A percentile compares a stretch with the other conserved stretches of the same genome.
Evolutionary conservation across 2,888 invertebrate genomes (phyloP).

Genomic region (Cataglyphis altisquamis): DNA sequence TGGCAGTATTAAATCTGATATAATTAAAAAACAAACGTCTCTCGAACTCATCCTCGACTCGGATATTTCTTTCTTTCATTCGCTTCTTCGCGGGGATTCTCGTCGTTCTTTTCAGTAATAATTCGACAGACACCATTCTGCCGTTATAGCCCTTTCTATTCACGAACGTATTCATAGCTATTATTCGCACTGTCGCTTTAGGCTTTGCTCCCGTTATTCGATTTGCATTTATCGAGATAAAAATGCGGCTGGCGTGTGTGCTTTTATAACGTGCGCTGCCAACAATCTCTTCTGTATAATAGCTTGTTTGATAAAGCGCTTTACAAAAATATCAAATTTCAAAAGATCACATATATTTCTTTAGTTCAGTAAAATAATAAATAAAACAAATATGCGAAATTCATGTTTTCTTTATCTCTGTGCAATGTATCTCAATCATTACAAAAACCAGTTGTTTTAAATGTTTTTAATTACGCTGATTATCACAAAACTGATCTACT

Average conservation of each 20-base stretch:
- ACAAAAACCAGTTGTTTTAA: not conserved
- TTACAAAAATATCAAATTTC: not conserved
- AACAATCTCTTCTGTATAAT: slow-evolving; percentile 12
- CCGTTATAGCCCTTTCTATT: slow-evolving; percentile 29
- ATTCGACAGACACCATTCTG: slow-evolving; percentile 24
- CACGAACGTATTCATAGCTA: slow-evolving; percentile 35
- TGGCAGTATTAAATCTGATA: slow-evolving; percentile 55
- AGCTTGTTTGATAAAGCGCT: slow-evolving; percentile 4
- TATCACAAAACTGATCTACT: not conserved
- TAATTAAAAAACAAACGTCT: slow-evolving; percentile 60
- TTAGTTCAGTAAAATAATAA: not conserved
- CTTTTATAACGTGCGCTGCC: not conserved
- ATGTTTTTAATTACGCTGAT: not conserved
- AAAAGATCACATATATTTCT: not conserved
- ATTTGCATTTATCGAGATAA: slow-evolving; percentile 6
- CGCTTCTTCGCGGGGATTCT: not conserved
- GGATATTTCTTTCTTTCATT: slow-evolving; percentile 55
- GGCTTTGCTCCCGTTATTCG: slow-evolving; percentile 2
- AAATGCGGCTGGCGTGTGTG: not conserved
- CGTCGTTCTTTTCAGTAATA: slow-evolving; percentile 41
- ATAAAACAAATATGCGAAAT: not conserved
- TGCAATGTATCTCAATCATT: not conserved
- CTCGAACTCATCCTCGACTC: slow-evolving; percentile 19
- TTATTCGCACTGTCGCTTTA: slow-evolving; percentile 33
- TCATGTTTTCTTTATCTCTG: not conserved